Conservation (phyloP, 2,888 invertebrate species). For the Ectropis crepuscularia region DNA sequence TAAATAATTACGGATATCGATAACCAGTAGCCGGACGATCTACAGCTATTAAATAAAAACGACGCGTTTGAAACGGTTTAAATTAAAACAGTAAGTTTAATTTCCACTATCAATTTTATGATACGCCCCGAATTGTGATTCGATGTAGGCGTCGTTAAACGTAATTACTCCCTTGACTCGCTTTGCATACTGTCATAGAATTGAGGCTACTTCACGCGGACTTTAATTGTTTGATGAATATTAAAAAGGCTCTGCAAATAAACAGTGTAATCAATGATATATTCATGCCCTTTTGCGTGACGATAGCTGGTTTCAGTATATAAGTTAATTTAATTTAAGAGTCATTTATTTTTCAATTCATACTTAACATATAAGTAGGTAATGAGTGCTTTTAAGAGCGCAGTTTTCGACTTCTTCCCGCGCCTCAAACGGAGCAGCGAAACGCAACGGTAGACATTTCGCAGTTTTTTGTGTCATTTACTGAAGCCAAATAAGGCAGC, state of each 20-base stretch:
- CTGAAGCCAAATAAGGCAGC: constrained; percentile 67
- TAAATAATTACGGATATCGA: constrained; percentile 80
- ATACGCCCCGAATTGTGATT: constrained; percentile 55
- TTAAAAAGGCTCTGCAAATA: constrained; percentile 63
- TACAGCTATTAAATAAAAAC: constrained; percentile 61
- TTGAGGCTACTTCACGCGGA: constrained; percentile 60
- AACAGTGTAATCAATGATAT: constrained; percentile 61
- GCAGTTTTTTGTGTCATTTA: constrained; percentile 64
- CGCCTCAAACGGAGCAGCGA: constrained; percentile 30
- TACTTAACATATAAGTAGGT: constrained; percentile 44
- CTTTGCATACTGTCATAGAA: constrained; percentile 62
- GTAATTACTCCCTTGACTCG: constrained; percentile 57
- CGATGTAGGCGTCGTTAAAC: constrained; percentile 61
- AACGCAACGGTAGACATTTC: constrained; percentile 43
- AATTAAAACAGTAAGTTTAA: constrained; percentile 46
- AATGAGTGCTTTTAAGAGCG: constrained; percentile 53
- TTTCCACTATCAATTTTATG: constrained; percentile 53
- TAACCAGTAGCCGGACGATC: constrained; percentile 63
- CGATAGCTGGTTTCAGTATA: constrained; percentile 52
- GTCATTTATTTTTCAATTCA: constrained; percentile 62
- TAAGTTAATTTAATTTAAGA: constrained; percentile 63
- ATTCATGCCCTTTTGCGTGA: constrained; percentile 51
- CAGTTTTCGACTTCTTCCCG: constrained; percentile 26
- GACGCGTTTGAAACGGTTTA: constrained; percentile 46
- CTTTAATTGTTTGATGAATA: constrained; percentile 71